Evolutionary conservation across 2,888 invertebrate genomes (phyloP), one percentile per base, ranked within the genome.

Genomic region (Automeris io): DNA sequence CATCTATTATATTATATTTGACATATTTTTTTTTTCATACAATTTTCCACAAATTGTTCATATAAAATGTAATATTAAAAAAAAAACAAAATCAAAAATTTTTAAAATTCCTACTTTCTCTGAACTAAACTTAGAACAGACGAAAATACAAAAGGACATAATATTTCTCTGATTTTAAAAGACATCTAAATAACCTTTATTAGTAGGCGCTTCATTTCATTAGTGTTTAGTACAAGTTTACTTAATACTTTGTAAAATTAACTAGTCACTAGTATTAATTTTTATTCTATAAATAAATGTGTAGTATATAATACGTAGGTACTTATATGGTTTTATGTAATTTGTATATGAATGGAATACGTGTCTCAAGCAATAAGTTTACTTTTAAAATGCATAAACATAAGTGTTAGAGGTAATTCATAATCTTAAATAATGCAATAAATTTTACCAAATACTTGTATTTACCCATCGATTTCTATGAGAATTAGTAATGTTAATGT

Each of bases 341-440:
- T 5, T 42, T 49, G 55, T 73, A 68, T 58, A 65, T 57, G 57
- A 54, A 51, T 19, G 33, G 40, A 43, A 50, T 65, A 80, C 82
- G 81, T 81, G 81, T 82, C 61, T 54, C 63, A 80, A 82, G 82
- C 82, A 82, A 82, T 82, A 82, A 74, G 57, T 58, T 62, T 57
- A 40, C 33, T 33, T 37, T 26, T 55, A 53, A 43, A 24, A 9
- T 33, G 36, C 23, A 31, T 39, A 11, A 19, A 16, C 25, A 32
- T 23, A 36, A 29, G 29, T 16, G 2, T 16, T 29, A 16, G n/a
- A 16, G 13, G n/a, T 29, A 16, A n/a, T 16, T 3, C 16, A 29
- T 16, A 16, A 2, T 13, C 12, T 12, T 26, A 26, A 26, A 5
- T 29, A 29, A 29, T n/a, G 29, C 16, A 29, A 29, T 29, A 29